Percentiles rank a stretch among this genome's conserved stretches.
Evolutionary conservation across 2,113 vertebrate genomes (phyloP).

Genomic region (Kobus ellipsiprymnus): DNA sequence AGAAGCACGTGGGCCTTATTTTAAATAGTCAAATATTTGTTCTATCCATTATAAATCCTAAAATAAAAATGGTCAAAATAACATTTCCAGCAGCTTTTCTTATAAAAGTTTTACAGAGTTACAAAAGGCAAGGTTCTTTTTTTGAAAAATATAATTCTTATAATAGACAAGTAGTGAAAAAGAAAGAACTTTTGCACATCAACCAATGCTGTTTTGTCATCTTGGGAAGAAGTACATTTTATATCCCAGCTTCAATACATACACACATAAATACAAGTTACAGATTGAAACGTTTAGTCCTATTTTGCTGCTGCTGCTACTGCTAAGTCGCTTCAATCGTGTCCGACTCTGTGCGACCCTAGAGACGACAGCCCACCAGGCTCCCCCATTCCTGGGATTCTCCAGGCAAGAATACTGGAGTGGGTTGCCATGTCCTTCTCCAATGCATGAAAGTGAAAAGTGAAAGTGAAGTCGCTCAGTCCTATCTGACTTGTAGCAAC

Average conservation of each 20-base stretch:
- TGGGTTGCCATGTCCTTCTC: too few relatives aligned
- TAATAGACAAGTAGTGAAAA: background rate
- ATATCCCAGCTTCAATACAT: background rate
- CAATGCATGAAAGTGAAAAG: too few relatives aligned
- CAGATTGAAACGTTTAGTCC: background rate
- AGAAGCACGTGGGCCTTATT: background rate
- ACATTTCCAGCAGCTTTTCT: background rate
- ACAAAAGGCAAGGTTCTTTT: background rate
- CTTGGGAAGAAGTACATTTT: conserved; percentile 5
- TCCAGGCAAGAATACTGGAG: too few relatives aligned
- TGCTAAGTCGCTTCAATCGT: background rate
- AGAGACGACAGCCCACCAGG: background rate
- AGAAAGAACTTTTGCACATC: background rate
- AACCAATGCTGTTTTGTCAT: background rate
- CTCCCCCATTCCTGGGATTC: too few relatives aligned
- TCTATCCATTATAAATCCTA: background rate
- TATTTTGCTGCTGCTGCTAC: background rate
- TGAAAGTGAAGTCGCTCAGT: too few relatives aligned
- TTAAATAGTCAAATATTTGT: background rate
- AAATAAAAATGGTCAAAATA: conserved; percentile 8
- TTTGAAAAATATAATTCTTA: background rate
- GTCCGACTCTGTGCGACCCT: background rate
- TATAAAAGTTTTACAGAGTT: background rate
- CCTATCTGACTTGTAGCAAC: too few relatives aligned
- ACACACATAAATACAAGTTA: background rate